Conservation (phyloP, 2,113 vertebrate genomes). For the Halichoerus grypus region DNA sequence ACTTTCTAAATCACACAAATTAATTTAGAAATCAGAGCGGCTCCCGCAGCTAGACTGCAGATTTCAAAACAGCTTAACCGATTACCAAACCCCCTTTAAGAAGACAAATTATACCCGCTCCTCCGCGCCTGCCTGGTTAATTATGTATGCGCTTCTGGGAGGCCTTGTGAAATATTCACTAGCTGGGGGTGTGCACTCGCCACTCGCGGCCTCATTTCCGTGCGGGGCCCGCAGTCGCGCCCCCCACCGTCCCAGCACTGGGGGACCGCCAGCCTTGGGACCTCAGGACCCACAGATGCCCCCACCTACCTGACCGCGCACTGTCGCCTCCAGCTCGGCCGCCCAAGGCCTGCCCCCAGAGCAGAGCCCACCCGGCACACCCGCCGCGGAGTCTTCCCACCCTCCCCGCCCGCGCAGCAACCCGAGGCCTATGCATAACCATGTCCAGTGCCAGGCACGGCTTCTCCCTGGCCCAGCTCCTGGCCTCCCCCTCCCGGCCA, state of each 20-base stretch:
- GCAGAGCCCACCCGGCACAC: too few species aligned
- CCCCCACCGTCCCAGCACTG: accelerated
- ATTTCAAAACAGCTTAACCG: constrained; percentile 87
- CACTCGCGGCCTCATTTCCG: constrained; percentile 74
- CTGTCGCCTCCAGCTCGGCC: accelerated
- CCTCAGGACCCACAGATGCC: accelerated
- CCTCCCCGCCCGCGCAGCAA: neutral
- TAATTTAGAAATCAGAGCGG: constrained; percentile 81
- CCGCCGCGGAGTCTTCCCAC: accelerated
- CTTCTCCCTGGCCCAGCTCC: neutral
- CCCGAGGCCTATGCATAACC: accelerated
- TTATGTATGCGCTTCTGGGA: constrained; percentile 88
- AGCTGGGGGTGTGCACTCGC: constrained; percentile 83
- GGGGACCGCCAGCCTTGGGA: neutral
- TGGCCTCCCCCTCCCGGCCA: neutral
- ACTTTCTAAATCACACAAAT: constrained; percentile 80
- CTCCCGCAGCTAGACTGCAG: constrained; percentile 74
- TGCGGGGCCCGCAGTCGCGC: accelerated
- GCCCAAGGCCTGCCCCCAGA: accelerated
- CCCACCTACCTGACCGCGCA: accelerated
- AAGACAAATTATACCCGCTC: constrained; percentile 86
- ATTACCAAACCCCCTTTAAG: constrained; percentile 85
- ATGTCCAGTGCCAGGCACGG: accelerated
- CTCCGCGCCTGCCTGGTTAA: constrained; percentile 85
- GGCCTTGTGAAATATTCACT: constrained; percentile 88